Base-by-base conservation (phyloP, 2,113 vertebrate genomes). In the Urocitellus parryii region DNA sequence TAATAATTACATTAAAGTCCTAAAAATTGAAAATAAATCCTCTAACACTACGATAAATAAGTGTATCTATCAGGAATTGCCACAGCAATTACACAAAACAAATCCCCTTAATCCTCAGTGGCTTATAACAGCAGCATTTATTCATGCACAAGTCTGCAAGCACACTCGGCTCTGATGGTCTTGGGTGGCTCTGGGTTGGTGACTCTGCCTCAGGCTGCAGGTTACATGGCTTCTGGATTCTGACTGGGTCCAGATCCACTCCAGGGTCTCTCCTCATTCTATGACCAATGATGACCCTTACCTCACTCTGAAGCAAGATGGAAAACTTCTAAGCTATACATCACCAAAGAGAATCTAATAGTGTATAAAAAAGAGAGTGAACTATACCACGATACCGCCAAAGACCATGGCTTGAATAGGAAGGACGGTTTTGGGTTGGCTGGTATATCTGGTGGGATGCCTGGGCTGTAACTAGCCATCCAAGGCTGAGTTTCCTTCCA, bases 281-380 rank as follows among this genome's bases (percentile, higher is more conserved):
- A 48, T 68, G 65, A 56, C 5, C 39, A 63, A 2, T 32, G 67
- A 53, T 61, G 37, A 27, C 27, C 13, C 25, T 34, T 67, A 51
- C 56, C 17, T 53, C 67, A 80, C 14, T 74, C 37, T 68, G 32
- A 79, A 65, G 37, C 34, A 32, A 32, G 9, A 58, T 68, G 4
- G 53, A 92, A 92, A 89, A 92, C 56, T 86, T 95, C 32, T 48
- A 74, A 68, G 70, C 78, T 72, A 84, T 73, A 42, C 67, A 27
- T 80, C 58, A 51, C 78, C 68, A 84, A 73, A 56, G 27, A 42
- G 77, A 93, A 56, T 24, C 37, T 84, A 84, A 94, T 34, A 34
- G 10, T 74, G 24, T 72, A 37, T 85, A 53, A 68, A 61, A 61
- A 24, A 77, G 22, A 63, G 16, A 27, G 56, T 20, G 29, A 0